Conservation (phyloP, 2,113 vertebrate genomes). For the Telmatochromis sp. region DNA sequence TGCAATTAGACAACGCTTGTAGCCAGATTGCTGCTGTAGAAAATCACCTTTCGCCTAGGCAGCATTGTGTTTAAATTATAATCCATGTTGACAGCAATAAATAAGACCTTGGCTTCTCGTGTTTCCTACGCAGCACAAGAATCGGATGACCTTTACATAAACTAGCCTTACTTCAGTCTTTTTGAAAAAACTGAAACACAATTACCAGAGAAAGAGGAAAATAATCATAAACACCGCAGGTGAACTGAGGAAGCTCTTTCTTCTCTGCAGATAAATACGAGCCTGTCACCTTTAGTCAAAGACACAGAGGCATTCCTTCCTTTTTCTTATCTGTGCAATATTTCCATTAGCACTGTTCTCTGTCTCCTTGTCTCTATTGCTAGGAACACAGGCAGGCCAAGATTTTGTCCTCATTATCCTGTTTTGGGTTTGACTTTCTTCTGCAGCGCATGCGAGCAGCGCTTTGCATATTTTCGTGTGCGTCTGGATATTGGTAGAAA, state of each 20-base stretch:
- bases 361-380: not conserved
- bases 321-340: not conserved
- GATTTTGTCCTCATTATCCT: conserved; percentile 9
- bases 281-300: conserved; percentile 12
- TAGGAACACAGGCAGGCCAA: not conserved
- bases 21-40: not conserved
- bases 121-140: not conserved
- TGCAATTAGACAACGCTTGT: not conserved
- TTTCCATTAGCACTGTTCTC: not conserved
- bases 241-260: not conserved
- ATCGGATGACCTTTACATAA: not conserved
- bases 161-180: not conserved
- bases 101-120: not conserved
- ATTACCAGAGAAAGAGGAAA: not conserved
- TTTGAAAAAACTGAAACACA: not conserved
- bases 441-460: not conserved
- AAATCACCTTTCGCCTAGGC: not conserved
- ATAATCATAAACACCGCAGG: not conserved
- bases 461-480: not conserved
- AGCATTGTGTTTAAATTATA: not conserved
- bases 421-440: not conserved
- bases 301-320: not conserved
- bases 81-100: not conserved
- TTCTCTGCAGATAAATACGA: not conserved
- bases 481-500: not conserved